Evolutionary conservation across 2,888 invertebrate species (phyloP).

Genomic region (Caenorhabditis wallacei): DNA sequence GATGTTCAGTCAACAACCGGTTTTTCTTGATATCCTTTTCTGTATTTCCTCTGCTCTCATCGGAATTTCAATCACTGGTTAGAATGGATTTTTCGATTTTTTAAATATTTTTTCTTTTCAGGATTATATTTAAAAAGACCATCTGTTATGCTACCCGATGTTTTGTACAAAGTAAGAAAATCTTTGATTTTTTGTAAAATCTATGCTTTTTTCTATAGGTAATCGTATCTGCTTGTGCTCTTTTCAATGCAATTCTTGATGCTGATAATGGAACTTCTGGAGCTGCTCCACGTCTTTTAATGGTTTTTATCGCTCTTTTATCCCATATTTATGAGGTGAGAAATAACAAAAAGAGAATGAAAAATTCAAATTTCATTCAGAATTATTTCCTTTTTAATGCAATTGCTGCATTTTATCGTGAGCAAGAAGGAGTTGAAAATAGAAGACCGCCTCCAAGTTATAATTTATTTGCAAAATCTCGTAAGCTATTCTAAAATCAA

Average conservation of each 20-base stretch:
- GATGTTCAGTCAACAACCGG: constrained; percentile 63
- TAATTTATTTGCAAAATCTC: constrained; percentile 59
- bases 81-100: not conserved
- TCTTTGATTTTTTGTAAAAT: not conserved
- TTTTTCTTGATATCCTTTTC: constrained; percentile 64
- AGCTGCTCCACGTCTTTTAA: constrained; percentile 48
- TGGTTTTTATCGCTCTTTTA: constrained; percentile 54
- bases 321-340: constrained; percentile 67
- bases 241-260: constrained; percentile 66
- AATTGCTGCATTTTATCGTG: constrained; percentile 61
- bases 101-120: constrained; percentile 1
- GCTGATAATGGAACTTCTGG: constrained; percentile 60
- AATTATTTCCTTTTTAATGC: constrained; percentile 72
- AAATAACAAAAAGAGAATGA: not conserved
- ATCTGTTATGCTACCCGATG: constrained; percentile 66
- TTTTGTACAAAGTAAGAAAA: constrained; percentile 60
- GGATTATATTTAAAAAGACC: constrained; percentile 65
- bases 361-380: constrained; percentile 31
- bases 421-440: constrained; percentile 54
- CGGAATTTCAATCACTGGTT: constrained; percentile 63
- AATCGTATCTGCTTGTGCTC: constrained; percentile 59
- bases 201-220: constrained; percentile 27
- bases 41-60: constrained; percentile 65
- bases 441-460: constrained; percentile 65
- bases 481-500: constrained; percentile 2